Evolutionary conservation across 2,797 vertebrate genomes (phyloP), one percentile per base, ranked within the genome.

Genomic region (Tamandua tetradactyla): DNA sequence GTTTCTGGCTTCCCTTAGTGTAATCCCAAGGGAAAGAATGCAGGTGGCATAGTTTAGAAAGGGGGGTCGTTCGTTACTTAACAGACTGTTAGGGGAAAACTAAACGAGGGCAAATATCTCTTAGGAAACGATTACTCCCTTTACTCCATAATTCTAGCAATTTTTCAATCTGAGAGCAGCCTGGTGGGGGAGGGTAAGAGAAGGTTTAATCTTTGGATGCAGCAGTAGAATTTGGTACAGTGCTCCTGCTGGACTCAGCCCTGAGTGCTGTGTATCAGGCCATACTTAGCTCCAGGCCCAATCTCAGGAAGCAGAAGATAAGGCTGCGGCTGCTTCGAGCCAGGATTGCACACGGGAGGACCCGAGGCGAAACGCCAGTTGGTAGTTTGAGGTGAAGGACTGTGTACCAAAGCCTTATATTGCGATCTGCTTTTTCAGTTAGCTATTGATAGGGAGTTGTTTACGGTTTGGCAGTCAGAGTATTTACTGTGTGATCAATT

Each of bases 401-500:
- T 15, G 10, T 37, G 87, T 55, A 69, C 78, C 78, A 35, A 44
- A 94, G 76, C 75, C 61, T 93, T 92, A 59, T 37, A 52, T 74
- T 96, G 88, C 71, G 74, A 78, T 95, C 69, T 86, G 87, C 94
- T 87, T 93, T 97, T 96, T 97, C 90, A 6, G 92, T 93, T 87
- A 75, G 91, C 93, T 96, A 91, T 94, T 96, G 97, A 97, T 94
- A 94, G 88, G 95, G 88, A 96, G 87, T 94, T 98, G 94, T 97
- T 98, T 97, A 93, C 75, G 74, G 87, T 97, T 97, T 98, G 97
- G 97, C 98, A 98, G 97, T 92, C n/a, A 0, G 85, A 97, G 96
- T 97, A 98, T 98, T 98, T 97, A 87, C 64, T 47, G 87, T 96
- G 98, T 98, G 97, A 98, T 98, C 97, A 98, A 71, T 94, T 97